Conservation (phyloP, 2,888 invertebrate species). For the Cistogaster globosa region DNA sequence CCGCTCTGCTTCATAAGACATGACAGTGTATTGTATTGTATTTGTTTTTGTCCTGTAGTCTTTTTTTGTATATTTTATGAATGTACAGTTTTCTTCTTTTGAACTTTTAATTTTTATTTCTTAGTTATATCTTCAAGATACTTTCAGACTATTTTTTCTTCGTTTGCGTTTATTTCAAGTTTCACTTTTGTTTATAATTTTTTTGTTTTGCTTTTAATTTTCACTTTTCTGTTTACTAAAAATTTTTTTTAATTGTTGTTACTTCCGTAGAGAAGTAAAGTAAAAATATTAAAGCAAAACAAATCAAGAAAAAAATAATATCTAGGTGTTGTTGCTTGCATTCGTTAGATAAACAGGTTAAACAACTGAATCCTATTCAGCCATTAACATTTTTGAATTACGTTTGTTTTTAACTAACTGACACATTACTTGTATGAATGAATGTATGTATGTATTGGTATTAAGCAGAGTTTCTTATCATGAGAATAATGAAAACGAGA, state of each 20-base stretch:
- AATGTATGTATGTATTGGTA: slow-evolving; percentile 2
- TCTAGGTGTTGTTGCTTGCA: slow-evolving; percentile 47
- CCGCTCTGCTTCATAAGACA: slow-evolving; percentile 81
- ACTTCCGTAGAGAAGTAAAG: slow-evolving; percentile 19
- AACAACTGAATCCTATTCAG: slow-evolving; percentile 54
- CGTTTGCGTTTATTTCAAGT: slow-evolving; percentile 7
- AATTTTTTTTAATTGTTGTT: slow-evolving; percentile 34
- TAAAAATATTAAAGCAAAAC: slow-evolving; percentile 48
- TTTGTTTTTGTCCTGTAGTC: not conserved
- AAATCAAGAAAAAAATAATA: slow-evolving; percentile 43
- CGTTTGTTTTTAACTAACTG: slow-evolving; percentile 39
- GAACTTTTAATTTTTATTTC: not conserved
- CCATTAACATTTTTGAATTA: slow-evolving; percentile 30
- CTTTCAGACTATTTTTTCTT: not conserved
- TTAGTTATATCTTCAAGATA: slow-evolving; percentile 39
- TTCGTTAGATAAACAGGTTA: slow-evolving; percentile 57
- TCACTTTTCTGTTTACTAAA: slow-evolving; percentile 51
- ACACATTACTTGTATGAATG: slow-evolving; percentile 31
- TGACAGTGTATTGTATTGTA: slow-evolving; percentile 66
- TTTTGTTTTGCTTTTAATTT: slow-evolving; percentile 47
- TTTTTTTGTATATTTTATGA: not conserved
- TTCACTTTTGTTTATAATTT: slow-evolving; percentile 37
- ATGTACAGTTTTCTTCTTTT: slow-evolving; percentile 58
- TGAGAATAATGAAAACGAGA: too few relatives aligned
- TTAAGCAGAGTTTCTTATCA: too few relatives aligned